Evolutionary conservation across 2,888 invertebrate genomes (phyloP).

Genomic region (Andrena chrysosceles): DNA sequence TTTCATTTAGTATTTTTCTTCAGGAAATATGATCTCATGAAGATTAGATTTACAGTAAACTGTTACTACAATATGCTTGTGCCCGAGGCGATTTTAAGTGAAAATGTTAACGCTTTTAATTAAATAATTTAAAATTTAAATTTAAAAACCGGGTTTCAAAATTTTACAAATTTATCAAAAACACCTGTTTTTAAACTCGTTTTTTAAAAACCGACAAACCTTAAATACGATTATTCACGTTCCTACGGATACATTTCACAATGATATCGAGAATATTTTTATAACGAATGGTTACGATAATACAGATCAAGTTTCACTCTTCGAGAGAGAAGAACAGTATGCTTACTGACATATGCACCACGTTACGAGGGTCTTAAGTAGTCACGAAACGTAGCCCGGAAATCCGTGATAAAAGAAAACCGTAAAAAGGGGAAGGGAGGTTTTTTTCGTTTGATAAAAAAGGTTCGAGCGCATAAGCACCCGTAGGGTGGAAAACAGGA

Average conservation of each 20-base stretch:
- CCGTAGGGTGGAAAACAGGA: constrained; percentile 29
- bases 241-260: too few species aligned
- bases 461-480: constrained; percentile 19
- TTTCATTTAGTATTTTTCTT: too few species aligned
- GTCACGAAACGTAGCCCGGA: constrained; percentile 23
- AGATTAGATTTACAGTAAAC: too few species aligned
- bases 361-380: constrained; percentile 10
- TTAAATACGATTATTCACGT: background rate
- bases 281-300: background rate
- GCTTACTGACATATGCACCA: background rate
- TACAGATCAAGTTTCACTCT: background rate
- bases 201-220: too few species aligned
- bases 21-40: too few species aligned
- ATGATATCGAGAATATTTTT: background rate
- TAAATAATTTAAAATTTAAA: too few species aligned
- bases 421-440: constrained; percentile 11
- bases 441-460: background rate
- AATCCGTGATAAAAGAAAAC: constrained; percentile 17
- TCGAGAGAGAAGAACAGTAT: background rate
- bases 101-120: too few species aligned
- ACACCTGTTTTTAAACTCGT: too few species aligned
- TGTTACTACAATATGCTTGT: too few species aligned
- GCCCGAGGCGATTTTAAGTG: too few species aligned
- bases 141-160: too few species aligned
- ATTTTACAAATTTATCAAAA: too few species aligned